Conservation (phyloP, 1,140 invertebrate species). For the Bombyx mandarina region DNA sequence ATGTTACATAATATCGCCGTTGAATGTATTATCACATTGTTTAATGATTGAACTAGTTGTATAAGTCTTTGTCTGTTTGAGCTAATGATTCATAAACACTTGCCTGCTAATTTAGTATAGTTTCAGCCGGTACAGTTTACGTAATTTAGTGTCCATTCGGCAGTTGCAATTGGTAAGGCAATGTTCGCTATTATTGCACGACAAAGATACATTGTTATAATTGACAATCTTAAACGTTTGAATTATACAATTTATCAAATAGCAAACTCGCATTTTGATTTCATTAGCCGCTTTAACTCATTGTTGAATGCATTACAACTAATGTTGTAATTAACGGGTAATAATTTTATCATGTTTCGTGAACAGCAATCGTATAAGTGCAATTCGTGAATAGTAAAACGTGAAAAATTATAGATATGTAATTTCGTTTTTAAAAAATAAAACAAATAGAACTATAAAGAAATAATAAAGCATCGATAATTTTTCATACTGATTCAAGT, state of each 20-base stretch:
- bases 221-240: slow-evolving; percentile 43
- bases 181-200: slow-evolving; percentile 52
- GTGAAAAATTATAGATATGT: too few species aligned
- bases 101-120: slow-evolving; percentile 42
- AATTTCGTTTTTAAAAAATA: too few species aligned
- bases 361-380: too few species aligned
- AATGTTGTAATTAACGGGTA: too few species aligned
- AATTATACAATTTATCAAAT: slow-evolving; percentile 45
- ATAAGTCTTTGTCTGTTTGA: not conserved
- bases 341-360: too few species aligned
- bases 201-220: slow-evolving; percentile 58
- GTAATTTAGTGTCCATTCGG: slow-evolving; percentile 60
- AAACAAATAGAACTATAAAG: not conserved
- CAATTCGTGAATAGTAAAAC: too few species aligned
- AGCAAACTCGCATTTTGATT: slow-evolving; percentile 27
- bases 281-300: slow-evolving; percentile 13
- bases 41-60: too few species aligned
- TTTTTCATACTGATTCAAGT: not conserved
- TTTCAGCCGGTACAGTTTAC: slow-evolving; percentile 46
- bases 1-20: too few species aligned
- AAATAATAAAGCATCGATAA: too few species aligned
- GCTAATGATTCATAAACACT: slow-evolving; percentile 55
- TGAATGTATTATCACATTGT: too few species aligned
- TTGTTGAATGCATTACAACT: too few species aligned
- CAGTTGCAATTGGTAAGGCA: slow-evolving; percentile 58